Conservation (phyloP, 2,888 invertebrate species). For the Chironomus riparius region DNA sequence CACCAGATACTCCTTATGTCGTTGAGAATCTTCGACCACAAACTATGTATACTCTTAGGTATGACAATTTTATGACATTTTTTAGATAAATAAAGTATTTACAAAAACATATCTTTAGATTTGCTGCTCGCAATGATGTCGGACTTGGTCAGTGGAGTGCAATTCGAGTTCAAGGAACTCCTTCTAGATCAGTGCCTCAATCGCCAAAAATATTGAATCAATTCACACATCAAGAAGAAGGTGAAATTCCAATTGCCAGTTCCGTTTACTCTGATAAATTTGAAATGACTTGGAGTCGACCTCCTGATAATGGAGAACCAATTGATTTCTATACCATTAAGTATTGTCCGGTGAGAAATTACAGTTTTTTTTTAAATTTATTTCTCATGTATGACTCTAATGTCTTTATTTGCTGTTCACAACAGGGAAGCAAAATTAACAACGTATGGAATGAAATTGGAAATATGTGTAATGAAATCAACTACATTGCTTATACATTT, state of each 20-base stretch:
- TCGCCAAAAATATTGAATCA: conserved; percentile 54
- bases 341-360: conserved; percentile 61
- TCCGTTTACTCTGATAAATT: conserved; percentile 68
- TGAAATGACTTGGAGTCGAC: conserved; percentile 75
- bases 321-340: conserved; percentile 73
- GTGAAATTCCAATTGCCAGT: conserved; percentile 41
- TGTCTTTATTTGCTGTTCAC: conserved; percentile 3
- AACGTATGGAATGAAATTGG: conserved; percentile 56
- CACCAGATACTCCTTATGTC: conserved; percentile 67
- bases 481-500: conserved; percentile 53
- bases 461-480: conserved; percentile 48
- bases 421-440: conserved; percentile 55
- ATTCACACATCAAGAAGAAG: conserved; percentile 42
- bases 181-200: conserved; percentile 67
- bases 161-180: conserved; percentile 58
- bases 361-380: conserved; percentile 5
- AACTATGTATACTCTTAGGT: conserved; percentile 60
- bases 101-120: conserved; percentile 43
- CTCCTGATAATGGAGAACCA: conserved; percentile 81
- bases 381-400: neutral
- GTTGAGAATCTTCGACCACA: conserved; percentile 70
- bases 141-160: conserved; percentile 69
- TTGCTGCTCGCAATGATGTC: conserved; percentile 76
- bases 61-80: neutral
- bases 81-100: no score